Conservation (phyloP, 1,140 invertebrate species). For the Trichoplusia ni region DNA sequence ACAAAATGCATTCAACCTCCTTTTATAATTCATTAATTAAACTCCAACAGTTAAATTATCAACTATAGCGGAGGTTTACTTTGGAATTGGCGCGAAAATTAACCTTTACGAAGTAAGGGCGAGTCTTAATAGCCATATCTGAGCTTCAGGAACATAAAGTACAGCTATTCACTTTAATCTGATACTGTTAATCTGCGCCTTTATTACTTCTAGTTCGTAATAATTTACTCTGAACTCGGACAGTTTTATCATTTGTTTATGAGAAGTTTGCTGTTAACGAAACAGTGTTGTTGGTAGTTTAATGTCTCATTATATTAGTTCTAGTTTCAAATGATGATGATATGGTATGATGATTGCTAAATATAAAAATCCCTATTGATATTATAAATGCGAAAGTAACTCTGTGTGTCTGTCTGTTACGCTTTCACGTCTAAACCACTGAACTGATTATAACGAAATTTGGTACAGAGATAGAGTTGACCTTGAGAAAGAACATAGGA, state of each 20-base stretch:
- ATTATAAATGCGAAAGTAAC: no score
- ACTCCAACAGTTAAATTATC: constrained; percentile 6
- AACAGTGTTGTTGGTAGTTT: not conserved
- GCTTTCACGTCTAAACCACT: no score
- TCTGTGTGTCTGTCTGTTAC: no score
- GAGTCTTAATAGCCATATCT: constrained; percentile 13
- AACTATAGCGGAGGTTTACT: constrained; percentile 11
- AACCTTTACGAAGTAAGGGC: constrained; percentile 17
- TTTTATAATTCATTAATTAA: not conserved
- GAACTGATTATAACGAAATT: no score
- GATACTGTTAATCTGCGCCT: constrained; percentile 28
- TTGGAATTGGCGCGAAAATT: constrained; percentile 12
- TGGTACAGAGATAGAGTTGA: no score
- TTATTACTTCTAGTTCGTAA: constrained; percentile 34
- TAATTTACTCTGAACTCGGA: constrained; percentile 17
- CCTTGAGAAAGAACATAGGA: no score
- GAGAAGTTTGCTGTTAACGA: not conserved
- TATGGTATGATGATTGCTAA: no score
- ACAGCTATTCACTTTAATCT: constrained; percentile 17
- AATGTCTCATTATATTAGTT: no score
- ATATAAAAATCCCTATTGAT: no score
- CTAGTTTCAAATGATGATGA: no score
- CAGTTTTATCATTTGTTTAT: not conserved
- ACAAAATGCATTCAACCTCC: not conserved
- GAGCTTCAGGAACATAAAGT: constrained; percentile 2